A percentile compares a stretch with the other conserved stretches of the same genome.
phyloP scores from a whole-genome alignment of 2,113 vertebrate genomes.

The Lates calcarifer region DNA sequence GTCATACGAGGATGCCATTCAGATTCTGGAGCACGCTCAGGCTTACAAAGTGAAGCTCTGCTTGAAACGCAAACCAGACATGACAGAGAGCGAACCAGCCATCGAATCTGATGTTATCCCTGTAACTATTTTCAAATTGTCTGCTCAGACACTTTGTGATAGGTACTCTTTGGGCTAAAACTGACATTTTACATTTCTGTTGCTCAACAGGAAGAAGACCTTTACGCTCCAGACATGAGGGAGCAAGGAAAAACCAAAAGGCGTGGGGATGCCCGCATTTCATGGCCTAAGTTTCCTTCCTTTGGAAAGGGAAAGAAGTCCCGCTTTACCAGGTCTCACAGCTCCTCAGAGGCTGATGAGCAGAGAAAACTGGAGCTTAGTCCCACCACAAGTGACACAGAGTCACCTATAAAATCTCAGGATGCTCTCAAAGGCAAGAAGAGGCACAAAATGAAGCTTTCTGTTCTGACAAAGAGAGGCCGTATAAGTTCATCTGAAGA shows the following conservation, averaged over 20 bases:
- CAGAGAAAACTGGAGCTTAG: conserved; percentile 86
- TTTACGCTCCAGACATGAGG: conserved; percentile 71
- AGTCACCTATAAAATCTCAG: conserved; percentile 84
- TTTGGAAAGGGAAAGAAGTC: conserved; percentile 82
- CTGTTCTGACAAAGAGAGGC: conserved; percentile 73
- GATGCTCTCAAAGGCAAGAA: conserved; percentile 83
- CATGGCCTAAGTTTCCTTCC: conserved; percentile 87
- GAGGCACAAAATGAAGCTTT: conserved; percentile 79
- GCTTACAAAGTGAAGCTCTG: conserved; percentile 93
- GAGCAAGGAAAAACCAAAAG: conserved; percentile 79
- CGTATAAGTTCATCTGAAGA: conserved; percentile 83
- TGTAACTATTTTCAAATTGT: conserved; percentile 70
- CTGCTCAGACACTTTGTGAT: conserved; percentile 11
- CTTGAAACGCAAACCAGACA: conserved; percentile 89
- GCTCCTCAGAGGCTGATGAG: conserved; percentile 87
- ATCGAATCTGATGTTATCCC: conserved; percentile 69
- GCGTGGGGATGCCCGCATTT: conserved; percentile 82
- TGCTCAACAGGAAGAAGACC: conserved; percentile 78
- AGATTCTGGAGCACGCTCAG: conserved; percentile 95
- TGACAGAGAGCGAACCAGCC: conserved; percentile 71
- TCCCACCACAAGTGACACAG: conserved; percentile 85
- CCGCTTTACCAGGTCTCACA: conserved; percentile 85
- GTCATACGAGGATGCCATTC: conserved; percentile 94
- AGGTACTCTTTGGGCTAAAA: background rate
- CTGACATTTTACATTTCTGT: conserved; percentile 42